Conservation (phyloP, 2,797 vertebrate genomes). For the Helarctos malayanus region DNA sequence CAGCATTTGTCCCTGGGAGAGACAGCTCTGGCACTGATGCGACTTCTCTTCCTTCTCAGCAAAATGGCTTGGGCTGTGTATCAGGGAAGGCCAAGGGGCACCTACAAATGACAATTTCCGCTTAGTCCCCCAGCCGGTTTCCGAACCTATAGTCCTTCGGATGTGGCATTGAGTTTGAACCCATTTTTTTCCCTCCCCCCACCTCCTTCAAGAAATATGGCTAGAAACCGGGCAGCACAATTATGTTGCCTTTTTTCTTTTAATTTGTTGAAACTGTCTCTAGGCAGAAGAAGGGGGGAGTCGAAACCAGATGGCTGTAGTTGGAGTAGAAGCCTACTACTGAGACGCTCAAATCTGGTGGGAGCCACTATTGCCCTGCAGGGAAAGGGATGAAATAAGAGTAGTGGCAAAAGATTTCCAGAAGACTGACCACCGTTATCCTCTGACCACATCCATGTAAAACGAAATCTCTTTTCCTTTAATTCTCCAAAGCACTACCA, state of each 20-base stretch:
- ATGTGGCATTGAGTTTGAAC: background rate
- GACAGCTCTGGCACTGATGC: conserved; percentile 66
- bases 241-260: conserved; percentile 51
- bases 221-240: conserved; percentile 47
- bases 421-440: background rate
- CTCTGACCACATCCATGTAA: background rate
- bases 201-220: conserved; percentile 39
- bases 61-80: conserved; percentile 60
- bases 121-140: conserved; percentile 31
- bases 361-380: background rate
- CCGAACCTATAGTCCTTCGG: conserved; percentile 19
- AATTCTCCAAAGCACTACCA: background rate
- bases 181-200: background rate
- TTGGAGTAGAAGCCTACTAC: conserved; percentile 80
- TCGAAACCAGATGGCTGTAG: conserved; percentile 74
- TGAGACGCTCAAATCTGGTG: conserved; percentile 49
- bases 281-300: conserved; percentile 66
- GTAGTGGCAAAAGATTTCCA: background rate
- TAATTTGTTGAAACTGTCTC: conserved; percentile 76
- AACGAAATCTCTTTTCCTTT: background rate
- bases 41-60: conserved; percentile 56
- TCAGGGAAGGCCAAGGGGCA: conserved; percentile 54
- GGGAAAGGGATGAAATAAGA: background rate
- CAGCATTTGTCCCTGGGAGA: conserved; percentile 76
- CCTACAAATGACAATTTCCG: conserved; percentile 23